Conservation (phyloP, 2,888 invertebrate genomes). For the Gymnosoma rotundatum region DNA sequence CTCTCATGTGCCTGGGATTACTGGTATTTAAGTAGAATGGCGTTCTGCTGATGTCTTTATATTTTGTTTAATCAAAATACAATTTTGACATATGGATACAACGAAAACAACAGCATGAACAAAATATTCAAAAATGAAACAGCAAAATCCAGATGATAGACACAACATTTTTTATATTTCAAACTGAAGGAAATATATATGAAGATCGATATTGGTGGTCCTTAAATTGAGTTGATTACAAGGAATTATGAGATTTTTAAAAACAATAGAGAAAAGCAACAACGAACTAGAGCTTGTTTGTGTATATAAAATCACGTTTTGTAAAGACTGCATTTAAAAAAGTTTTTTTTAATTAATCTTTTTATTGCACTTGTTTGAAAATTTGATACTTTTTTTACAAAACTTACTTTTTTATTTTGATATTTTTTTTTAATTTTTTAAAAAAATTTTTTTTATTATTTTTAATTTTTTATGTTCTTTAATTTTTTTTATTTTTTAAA, state of each 20-base stretch:
- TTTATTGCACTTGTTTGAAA: too few species aligned
- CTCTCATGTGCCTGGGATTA: conserved; percentile 29
- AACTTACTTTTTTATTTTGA: too few species aligned
- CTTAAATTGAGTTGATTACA: conserved; percentile 11
- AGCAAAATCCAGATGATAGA: conserved; percentile 50
- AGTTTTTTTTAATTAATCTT: too few species aligned
- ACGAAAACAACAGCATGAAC: conserved; percentile 1
- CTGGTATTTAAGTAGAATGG: conserved; percentile 53
- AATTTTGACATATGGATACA: conserved; percentile 53
- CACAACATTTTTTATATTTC: conserved; percentile 6
- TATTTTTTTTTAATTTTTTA: too few species aligned
- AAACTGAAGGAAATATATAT: neutral
- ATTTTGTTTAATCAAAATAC: conserved; percentile 39
- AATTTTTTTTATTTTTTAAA: too few species aligned
- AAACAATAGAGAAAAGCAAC: neutral
- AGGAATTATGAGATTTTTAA: neutral
- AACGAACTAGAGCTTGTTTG: neutral
- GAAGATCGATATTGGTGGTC: conserved; percentile 50
- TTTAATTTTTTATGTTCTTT: too few species aligned
- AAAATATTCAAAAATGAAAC: conserved; percentile 5
- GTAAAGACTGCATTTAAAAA: too few species aligned
- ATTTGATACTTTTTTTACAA: too few species aligned
- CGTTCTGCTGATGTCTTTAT: conserved; percentile 64
- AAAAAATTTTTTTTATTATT: too few species aligned
- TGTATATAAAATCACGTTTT: too few species aligned